Base-by-base conservation (phyloP, 2,888 invertebrate species). In the Bursaphelenchus okinawaensis region DNA sequence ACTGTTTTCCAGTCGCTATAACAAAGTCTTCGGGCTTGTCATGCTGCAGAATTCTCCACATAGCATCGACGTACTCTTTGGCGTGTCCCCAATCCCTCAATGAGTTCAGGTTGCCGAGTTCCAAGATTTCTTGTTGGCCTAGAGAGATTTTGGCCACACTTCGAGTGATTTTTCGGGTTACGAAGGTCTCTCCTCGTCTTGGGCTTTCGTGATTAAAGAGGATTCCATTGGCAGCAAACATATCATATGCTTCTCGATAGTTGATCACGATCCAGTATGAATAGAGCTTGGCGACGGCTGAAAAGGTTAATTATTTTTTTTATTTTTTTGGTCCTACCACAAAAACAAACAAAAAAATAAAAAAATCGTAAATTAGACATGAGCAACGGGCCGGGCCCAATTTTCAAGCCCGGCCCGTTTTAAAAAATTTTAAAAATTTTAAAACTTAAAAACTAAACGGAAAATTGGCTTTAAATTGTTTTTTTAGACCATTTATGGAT, bases 1-100 rank as follows among this genome's bases (percentile, higher is more conserved):
- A 71, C 23, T 66, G 70, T 83, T 92, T 91, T 0, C 94, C 94
- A 0, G 94, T 94, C 6, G 98, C 93, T 75, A 99, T 92, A 6
- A 99, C 96, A 86, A 90, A 96, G 85, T 99, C 98, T 60, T 94
- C 91, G 0, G 98, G 91, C 31, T 86, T 84, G 0, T 92, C 89
- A 82, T 90, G 90, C 83, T 99, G 98, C 19, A 99, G 87, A 92
- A 99, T 99, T 83, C 93, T 85, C 95, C 96, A 99, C 98, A 99
- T 99, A 0, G 95, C 98, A 83, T 86, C 82, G 4, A 81, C 77
- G 66, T 80, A 83, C 61, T 83, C 83, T 57, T 72, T 68, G 22
- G 83, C 83, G 73, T 86, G 86, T 9, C 98, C 98, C 98, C 98
- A 99, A 84, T 99, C 98, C 79, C 98, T 87, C 83, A 90, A 90